Percentiles rank a stretch among this genome's conserved stretches.
phyloP scores from a whole-genome alignment of 2,888 invertebrate genomes.

The Onchidella celtica region DNA sequence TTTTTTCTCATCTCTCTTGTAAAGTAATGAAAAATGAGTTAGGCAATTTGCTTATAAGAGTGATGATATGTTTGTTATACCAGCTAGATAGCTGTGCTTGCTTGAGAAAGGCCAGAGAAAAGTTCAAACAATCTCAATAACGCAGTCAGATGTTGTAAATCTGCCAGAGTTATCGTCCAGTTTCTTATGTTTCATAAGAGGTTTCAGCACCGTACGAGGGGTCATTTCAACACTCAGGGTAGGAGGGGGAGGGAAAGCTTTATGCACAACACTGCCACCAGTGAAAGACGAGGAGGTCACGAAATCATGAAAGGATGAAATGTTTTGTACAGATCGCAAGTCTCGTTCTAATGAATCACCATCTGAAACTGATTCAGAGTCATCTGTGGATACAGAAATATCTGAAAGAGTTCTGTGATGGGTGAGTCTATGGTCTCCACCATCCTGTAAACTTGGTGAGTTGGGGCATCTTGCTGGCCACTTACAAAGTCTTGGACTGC shows the following conservation, averaged over 20 bases:
- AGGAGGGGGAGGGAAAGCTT: not conserved
- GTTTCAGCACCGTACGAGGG: conserved; percentile 3
- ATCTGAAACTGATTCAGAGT: conserved; percentile 41
- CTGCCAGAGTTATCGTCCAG: no score
- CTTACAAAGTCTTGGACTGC: not conserved
- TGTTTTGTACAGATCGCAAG: conserved; percentile 59
- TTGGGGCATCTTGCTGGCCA: conserved; percentile 11
- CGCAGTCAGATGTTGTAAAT: no score
- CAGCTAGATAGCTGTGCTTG: no score
- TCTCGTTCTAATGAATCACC: conserved; percentile 63
- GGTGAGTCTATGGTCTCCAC: conserved; percentile 18
- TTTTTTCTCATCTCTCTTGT: no score
- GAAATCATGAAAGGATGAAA: conserved; percentile 48
- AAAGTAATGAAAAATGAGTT: no score
- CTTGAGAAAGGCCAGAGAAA: no score
- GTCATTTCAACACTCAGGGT: conserved; percentile 19
- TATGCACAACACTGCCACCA: conserved; percentile 1
- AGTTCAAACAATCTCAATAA: no score
- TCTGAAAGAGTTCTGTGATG: conserved; percentile 33
- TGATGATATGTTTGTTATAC: no score
- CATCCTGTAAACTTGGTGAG: not conserved
- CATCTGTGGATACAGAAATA: conserved; percentile 38
- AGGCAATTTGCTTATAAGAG: no score
- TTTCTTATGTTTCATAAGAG: no score
- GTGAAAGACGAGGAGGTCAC: conserved; percentile 50